Base-by-base conservation (phyloP, 2,113 vertebrate species). In the Hiodon tergisus region DNA sequence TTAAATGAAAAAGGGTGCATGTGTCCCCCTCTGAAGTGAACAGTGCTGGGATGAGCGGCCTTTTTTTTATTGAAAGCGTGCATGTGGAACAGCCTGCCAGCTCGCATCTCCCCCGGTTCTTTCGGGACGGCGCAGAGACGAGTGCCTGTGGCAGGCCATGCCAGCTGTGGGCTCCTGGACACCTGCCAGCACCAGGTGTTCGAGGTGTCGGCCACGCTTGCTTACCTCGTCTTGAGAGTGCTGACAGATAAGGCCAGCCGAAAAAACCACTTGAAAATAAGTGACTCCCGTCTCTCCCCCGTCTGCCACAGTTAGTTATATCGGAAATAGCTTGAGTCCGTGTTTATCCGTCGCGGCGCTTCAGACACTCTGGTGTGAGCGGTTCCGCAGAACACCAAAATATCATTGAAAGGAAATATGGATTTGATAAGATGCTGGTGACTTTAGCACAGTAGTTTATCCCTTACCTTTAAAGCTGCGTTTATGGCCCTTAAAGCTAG, bases 161-260 rank as follows among this genome's bases (percentile, higher is more conserved):
- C 83, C 88, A 89, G 86, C 86, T 87, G 87, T 81, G 78, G n/a
- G 71, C 68, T 17, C 54, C 75, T 87, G 84, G 84, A 79, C 4
- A 57, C 3, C 7, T 74, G 79, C 85, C 85, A 79, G 81, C 74
- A 75, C 79, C 86, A 87, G 86, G 82, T 85, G 82, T 81, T 55
- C 48, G 6, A 55, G 62, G 77, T 77, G 76, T 83, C 72, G 63
- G 75, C 74, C 47, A 59, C 76, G 71, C 77, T 78, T 77, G 68
- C 79, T 80, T 71, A 71, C 79, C 77, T 80, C 67, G 61, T 73
- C 57, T 53, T 73, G 79, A 73, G 55, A 54, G 59, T 72, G 69
- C 46, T 71, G 52, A 61, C 72, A 52, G 71, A 79, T 81, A 80
- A 80, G 79, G 67, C 80, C 73, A 79, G 79, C 78, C 57, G 83